Evolutionary conservation across 2,888 invertebrate species (phyloP).

Genomic region (Tenthredo notha): DNA sequence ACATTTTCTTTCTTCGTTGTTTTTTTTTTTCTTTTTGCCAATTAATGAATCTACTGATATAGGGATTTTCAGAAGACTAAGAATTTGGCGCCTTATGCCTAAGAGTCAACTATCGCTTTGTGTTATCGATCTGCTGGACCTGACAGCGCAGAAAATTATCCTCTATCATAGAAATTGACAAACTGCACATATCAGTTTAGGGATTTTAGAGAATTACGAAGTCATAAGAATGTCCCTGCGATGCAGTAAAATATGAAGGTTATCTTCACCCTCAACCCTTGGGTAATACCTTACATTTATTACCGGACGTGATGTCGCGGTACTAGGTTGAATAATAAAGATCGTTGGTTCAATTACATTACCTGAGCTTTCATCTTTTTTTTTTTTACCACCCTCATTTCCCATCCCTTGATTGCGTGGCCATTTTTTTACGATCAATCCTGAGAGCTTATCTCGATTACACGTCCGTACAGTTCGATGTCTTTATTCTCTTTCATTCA

Average conservation of each 20-base stretch:
- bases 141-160: not conserved
- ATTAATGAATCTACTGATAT: not conserved
- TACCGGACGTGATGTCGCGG: slow-evolving; percentile 7
- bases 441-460: not conserved
- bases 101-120: not conserved
- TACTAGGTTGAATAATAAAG: slow-evolving; percentile 16
- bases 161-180: not conserved
- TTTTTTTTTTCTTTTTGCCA: too few species aligned
- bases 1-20: not conserved
- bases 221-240: not conserved
- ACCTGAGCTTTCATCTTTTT: not conserved
- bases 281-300: not conserved
- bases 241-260: not conserved
- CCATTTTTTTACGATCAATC: not conserved
- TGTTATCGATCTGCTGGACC: not conserved
- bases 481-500: not conserved
- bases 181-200: not conserved
- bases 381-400: not conserved
- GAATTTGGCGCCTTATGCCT: not conserved
- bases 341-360: slow-evolving; percentile 2
- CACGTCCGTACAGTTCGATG: not conserved
- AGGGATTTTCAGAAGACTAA: not conserved
- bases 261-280: not conserved
- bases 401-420: not conserved
- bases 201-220: not conserved